Evolutionary conservation across 1,140 invertebrate genomes (phyloP).

Genomic region (Bilobella aurantiaca): DNA sequence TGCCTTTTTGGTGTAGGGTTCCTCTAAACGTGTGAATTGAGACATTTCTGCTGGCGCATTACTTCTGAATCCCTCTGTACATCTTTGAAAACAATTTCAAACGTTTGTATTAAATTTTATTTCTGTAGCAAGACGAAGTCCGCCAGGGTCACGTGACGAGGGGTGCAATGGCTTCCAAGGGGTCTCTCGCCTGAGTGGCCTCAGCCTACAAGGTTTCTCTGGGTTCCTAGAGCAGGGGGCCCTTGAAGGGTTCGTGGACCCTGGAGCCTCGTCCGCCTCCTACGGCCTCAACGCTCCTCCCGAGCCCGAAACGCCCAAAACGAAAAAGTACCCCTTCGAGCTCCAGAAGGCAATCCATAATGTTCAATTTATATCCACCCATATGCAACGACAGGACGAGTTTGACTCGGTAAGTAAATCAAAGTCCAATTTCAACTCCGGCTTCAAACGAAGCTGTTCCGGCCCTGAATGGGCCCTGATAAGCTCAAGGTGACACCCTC

Average conservation of each 20-base stretch:
- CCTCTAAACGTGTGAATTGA: too few species aligned
- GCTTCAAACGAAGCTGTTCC: too few species aligned
- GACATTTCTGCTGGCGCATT: too few species aligned
- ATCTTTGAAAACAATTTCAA: too few species aligned
- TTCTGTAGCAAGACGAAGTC: conserved; percentile 23
- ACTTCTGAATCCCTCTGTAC: too few species aligned
- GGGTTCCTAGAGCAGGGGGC: conserved; percentile 35
- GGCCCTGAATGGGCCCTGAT: too few species aligned
- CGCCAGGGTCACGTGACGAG: conserved; percentile 28
- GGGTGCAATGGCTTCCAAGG: conserved; percentile 36
- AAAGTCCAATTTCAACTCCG: too few species aligned
- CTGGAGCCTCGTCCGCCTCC: conserved; percentile 25
- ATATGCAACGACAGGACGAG: conserved; percentile 82
- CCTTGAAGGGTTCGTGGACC: conserved; percentile 46
- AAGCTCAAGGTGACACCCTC: not conserved
- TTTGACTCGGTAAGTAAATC: conserved; percentile 69
- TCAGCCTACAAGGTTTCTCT: conserved; percentile 35
- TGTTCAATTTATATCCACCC: conserved; percentile 89
- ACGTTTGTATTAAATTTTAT: not conserved
- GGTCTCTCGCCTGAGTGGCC: conserved; percentile 33
- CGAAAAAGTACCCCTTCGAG: conserved; percentile 78
- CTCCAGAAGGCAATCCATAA: conserved; percentile 87
- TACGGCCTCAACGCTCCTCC: conserved; percentile 32
- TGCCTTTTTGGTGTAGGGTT: too few species aligned
- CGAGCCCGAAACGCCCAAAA: conserved; percentile 38